These are phyloP conservation scores for Zosterops hypoxanthus DNA, from an alignment of 2,113 vertebrate genomes.

Conservation along the genomic window DNA sequence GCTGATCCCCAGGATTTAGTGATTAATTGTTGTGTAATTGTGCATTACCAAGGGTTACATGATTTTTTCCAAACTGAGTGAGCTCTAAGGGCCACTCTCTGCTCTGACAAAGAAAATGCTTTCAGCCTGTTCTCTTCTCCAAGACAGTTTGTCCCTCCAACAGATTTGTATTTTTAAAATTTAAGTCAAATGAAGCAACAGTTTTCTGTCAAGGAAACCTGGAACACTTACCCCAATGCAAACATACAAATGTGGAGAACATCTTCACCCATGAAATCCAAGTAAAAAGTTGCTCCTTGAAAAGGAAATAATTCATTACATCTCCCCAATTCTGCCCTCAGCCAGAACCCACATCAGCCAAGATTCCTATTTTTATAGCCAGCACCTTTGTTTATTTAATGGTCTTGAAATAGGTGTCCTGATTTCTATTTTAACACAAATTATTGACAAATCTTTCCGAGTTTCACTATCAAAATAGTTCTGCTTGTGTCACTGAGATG, in stretches of 20 bases:
- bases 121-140: not conserved
- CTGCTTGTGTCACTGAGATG: not conserved
- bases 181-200: not conserved
- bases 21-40: not conserved
- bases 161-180: not conserved
- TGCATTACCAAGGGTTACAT: not conserved
- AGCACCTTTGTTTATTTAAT: not conserved
- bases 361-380: not conserved
- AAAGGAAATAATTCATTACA: not conserved
- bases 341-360: not conserved
- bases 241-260: slow-evolving; percentile 93
- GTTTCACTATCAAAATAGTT: not conserved
- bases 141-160: not conserved
- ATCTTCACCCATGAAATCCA: slow-evolving; percentile 88
- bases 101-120: not conserved
- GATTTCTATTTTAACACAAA: not conserved
- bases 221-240: slow-evolving; percentile 88
- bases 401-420: not conserved
- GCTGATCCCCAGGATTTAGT: not conserved
- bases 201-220: not conserved
- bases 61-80: not conserved
- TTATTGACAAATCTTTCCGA: not conserved
- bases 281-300: slow-evolving; percentile 90
- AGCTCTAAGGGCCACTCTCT: not conserved
- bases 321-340: not conserved